Base-by-base conservation (phyloP, 2,113 vertebrate genomes). In the Rhipidura dahli region DNA sequence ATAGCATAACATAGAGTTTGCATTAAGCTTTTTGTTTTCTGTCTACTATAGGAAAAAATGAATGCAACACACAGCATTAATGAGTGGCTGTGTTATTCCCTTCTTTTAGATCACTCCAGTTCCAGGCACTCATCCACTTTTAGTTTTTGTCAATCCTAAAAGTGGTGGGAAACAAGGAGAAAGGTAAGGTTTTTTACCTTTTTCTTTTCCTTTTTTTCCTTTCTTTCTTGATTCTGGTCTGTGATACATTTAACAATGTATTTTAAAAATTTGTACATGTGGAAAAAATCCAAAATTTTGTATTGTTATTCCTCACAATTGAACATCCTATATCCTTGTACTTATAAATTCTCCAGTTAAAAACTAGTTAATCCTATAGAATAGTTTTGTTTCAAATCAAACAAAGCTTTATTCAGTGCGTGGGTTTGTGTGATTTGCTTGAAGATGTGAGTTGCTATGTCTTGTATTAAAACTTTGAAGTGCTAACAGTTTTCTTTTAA, bases 121-220 rank as follows among this genome's bases (percentile, higher is more conserved):
- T 98, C 98, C 98, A 98, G 99, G 98, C 93, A 99, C 99, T 98
- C 99, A 99, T 98, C 99, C 99, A 63, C 98, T 99, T 97, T 98
- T 99, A 93, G 98, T 99, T 98, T 99, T 99, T 97, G 99, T 99
- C 97, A 99, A 99, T 96, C 99, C 99, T 77, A 99, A 99, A 98
- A 99, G 99, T 97, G 99, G 99, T 79, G 99, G 99, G 82, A 99
- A 99, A 96, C 99, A 99, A 98, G 99, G 99, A 96, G 99, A 99
- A 98, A 97, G 99, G 99, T 99, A 98, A 97, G 97, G 7, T 0
- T 60, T 65, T 82, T 47, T 63, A 53, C 1, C 90, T 21, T 84
- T 39, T 3, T 73, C 39, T 31, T 50, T 39, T 3, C 70, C 39
- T 31, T 50, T 56, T 15, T 8, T 1, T 1, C 2, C 3, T 11